A percentile compares a stretch with the other conserved stretches of the same genome.
These are phyloP conservation scores for Champsocephalus esox DNA, from an alignment of 2,797 vertebrate species.

Conservation along the genomic window DNA sequence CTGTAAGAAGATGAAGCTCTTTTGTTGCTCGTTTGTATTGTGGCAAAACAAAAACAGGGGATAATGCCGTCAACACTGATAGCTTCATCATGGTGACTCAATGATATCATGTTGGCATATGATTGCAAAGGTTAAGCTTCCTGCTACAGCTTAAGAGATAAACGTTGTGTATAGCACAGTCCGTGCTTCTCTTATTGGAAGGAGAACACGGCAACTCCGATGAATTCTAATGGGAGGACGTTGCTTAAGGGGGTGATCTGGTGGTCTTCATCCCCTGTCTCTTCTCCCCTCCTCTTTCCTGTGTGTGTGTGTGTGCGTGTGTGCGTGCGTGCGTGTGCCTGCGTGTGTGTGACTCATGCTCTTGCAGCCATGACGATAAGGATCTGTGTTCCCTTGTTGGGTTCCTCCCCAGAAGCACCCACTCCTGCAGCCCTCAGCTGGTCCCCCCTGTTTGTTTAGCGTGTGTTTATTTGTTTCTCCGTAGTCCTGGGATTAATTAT, in stretches of 20 bases:
- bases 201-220: not conserved
- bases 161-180: not conserved
- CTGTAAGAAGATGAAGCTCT: conserved; percentile 71
- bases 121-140: conserved; percentile 37
- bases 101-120: not conserved
- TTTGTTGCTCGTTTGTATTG: conserved; percentile 69
- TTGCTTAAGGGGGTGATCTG: conserved; percentile 40
- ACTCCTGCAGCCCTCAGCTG: conserved; percentile 77
- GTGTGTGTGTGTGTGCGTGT: too few species aligned
- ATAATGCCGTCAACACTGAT: conserved; percentile 56
- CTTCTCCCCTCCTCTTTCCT: conserved; percentile 11
- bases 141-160: conserved; percentile 33
- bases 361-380: conserved; percentile 66
- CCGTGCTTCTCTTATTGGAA: conserved; percentile 38
- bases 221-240: conserved; percentile 30
- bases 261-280: conserved; percentile 11
- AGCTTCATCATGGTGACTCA: conserved; percentile 51
- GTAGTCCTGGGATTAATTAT: conserved; percentile 85
- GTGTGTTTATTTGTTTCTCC: conserved; percentile 83
- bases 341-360: conserved; percentile 29
- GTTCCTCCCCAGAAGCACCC: conserved; percentile 65
- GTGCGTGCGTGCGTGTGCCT: conserved; percentile 6
- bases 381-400: conserved; percentile 60
- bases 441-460: conserved; percentile 77
- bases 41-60: conserved; percentile 63